Conservation (phyloP, 2,888 invertebrate species). For the Drosophila subsilvestris region DNA sequence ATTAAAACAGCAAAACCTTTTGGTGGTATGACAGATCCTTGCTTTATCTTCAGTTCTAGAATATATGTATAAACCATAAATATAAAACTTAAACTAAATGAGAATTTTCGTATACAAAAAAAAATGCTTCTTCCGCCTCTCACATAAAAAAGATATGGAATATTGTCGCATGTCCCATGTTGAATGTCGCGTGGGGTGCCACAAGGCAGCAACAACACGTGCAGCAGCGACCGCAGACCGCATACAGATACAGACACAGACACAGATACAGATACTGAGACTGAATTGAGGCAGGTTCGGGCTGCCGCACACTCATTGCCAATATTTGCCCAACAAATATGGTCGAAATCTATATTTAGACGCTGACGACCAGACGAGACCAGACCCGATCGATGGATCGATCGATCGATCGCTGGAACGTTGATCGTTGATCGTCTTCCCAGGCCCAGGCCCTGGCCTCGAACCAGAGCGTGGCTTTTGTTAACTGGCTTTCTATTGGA, state of each 20-base stretch:
- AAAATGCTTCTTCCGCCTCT: not conserved
- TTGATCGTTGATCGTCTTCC: slow-evolving; percentile 31
- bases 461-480: slow-evolving; percentile 34
- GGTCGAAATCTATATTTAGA: slow-evolving; percentile 80
- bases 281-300: slow-evolving; percentile 73
- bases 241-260: too few species aligned
- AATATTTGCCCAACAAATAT: slow-evolving; percentile 79
- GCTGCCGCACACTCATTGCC: slow-evolving; percentile 66
- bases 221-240: slow-evolving; percentile 44
- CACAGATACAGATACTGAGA: slow-evolving; percentile 20
- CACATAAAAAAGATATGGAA: slow-evolving; percentile 15
- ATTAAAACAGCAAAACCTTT: not conserved
- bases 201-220: slow-evolving; percentile 61
- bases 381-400: slow-evolving; percentile 26
- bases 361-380: slow-evolving; percentile 60
- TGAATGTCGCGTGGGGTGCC: slow-evolving; percentile 75
- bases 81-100: not conserved
- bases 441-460: slow-evolving; percentile 61
- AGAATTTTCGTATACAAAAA: not conserved
- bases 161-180: slow-evolving; percentile 45
- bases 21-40: not conserved
- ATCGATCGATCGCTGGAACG: slow-evolving; percentile 5
- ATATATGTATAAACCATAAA: not conserved
- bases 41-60: not conserved
- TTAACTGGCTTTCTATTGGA: slow-evolving; percentile 73